Evolutionary conservation across 2,888 invertebrate genomes (phyloP), one percentile per base, ranked within the genome.

Genomic region (Caenorhabditis sp.): DNA sequence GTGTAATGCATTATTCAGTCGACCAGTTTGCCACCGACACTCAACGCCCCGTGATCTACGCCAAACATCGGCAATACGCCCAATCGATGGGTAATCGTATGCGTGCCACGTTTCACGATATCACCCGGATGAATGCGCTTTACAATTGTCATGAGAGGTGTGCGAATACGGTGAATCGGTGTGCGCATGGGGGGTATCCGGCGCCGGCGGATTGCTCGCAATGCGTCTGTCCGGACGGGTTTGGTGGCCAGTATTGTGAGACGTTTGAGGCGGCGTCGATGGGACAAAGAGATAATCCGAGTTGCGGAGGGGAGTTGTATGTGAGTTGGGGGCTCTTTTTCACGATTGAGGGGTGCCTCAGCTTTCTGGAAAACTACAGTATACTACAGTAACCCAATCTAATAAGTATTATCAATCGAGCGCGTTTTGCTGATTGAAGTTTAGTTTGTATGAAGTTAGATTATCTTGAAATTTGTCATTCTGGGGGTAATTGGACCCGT

Each of bases 141-240:
- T 80, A 80, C 43, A 67, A 74, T 54, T 80, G 80, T 63, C 69
- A 70, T 60, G 72, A 71, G 52, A 50, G 68, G 12, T 80, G 80
- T 38, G 60, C 62, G 0, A 65, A 63, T 10, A 71, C 65, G 1
- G 61, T 63, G 3, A 80, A 68, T 60, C 57, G 70, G 1, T 80
- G 80, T 49, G 53, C 61, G 57, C 68, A 79, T 49, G 75, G 78
- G 3, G 81, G 81, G 1, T 80, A 75, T 36, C 76, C 70, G 21
- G 69, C 82, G 23, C 85, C 85, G 1, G 81, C 80, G 54, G 76
- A 83, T 58, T 85, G 85, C 59, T 60, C 64, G 17, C 62, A 63
- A 31, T 85, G 85, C 56, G 59, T 78, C 4, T 85, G 85, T 50
- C 85, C 85, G 1, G 70, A 70, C 27, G 85, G 85, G 0, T 82